Percentiles rank a stretch among this genome's conserved stretches.
Conservation (phyloP, 2,888 invertebrate species). For the Fragum sueziense region DNA sequence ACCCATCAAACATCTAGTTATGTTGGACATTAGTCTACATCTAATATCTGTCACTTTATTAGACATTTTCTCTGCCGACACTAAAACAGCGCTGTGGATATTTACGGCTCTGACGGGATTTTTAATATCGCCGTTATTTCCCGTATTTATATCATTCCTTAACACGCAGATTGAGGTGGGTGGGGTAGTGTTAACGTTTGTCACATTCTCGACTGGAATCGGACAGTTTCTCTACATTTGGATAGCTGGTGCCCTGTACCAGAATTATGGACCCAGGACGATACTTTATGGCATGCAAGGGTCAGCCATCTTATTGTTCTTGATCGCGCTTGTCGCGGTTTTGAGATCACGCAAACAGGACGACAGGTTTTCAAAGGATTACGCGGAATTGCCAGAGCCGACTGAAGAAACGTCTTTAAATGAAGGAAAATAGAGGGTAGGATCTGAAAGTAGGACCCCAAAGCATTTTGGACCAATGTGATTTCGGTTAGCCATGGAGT, state of each 20-base stretch:
- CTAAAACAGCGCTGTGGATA: conserved; percentile 47
- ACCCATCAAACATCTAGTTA: conserved; percentile 46
- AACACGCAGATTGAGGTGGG: conserved; percentile 61
- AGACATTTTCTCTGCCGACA: conserved; percentile 52
- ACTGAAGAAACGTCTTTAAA: conserved; percentile 15
- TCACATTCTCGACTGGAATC: conserved; percentile 57
- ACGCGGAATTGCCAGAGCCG: conserved; percentile 4
- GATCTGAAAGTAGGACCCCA: too few species aligned
- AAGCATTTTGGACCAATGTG: too few species aligned
- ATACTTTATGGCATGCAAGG: conserved; percentile 53
- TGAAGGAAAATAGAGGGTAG: conserved; percentile 1
- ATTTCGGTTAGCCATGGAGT: too few species aligned
- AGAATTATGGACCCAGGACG: conserved; percentile 52
- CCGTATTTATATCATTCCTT: conserved; percentile 54
- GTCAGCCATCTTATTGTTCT: conserved; percentile 41
- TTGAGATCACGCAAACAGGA: not conserved
- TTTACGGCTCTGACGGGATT: conserved; percentile 53
- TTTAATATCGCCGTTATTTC: conserved; percentile 55
- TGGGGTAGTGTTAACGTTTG: conserved; percentile 55
- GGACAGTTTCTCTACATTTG: conserved; percentile 58
- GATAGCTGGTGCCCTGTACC: conserved; percentile 53
- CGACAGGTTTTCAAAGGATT: not conserved
- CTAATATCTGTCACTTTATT: conserved; percentile 46
- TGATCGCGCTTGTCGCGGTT: conserved; percentile 32
- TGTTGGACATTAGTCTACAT: conserved; percentile 48